Evolutionary conservation across 2,797 vertebrate species (phyloP), one percentile per base, ranked within the genome.

Genomic region (Enoplosus armatus): DNA sequence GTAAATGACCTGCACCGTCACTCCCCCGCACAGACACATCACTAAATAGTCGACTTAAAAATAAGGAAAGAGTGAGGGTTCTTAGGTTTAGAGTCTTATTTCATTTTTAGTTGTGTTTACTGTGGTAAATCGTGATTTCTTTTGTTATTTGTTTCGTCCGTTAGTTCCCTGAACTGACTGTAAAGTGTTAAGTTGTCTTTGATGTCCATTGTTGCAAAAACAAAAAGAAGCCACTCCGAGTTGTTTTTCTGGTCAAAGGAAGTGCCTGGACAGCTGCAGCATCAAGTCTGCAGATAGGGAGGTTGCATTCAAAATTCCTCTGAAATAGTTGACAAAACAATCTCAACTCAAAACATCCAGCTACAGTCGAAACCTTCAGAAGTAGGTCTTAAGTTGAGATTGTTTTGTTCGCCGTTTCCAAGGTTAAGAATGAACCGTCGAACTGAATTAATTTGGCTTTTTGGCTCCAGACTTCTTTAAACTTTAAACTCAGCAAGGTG

Each of bases 1-100:
- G 62, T 56, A 73, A 26, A 79, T 43, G n/a, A 72, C 60, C 59
- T 77, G 78, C 68, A 77, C 69, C 61, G 26, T 70, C 78, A 41
- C 56, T 67, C 74, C 47, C 60, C 60, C 80, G 83, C 89, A 91
- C 84, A 86, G 82, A 89, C 80, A 61, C 61, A 66, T 86, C 77
- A 70, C 47, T 37, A 48, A 64, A 76, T 53, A 39, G 10, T 45
- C 9, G 35, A 72, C 43, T 29, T 68, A 11, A 37, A 15, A 26
- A 53, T 53, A 29, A 59, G 35, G 59, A 61, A 65, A 11, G 5
- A 29, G 10, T 33, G 5, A 39, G 35, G 58, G 58, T 51, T 54
- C 5, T 61, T 26, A 20, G 41, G 64, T 72, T 66, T 67, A 22
- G 26, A 78, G 63, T 60, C 29, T 55, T 73, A 5, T 62, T 54